These are phyloP conservation scores for Kryphioiulus occultus DNA, from an alignment of 2,888 invertebrate species.

Conservation along the genomic window DNA sequence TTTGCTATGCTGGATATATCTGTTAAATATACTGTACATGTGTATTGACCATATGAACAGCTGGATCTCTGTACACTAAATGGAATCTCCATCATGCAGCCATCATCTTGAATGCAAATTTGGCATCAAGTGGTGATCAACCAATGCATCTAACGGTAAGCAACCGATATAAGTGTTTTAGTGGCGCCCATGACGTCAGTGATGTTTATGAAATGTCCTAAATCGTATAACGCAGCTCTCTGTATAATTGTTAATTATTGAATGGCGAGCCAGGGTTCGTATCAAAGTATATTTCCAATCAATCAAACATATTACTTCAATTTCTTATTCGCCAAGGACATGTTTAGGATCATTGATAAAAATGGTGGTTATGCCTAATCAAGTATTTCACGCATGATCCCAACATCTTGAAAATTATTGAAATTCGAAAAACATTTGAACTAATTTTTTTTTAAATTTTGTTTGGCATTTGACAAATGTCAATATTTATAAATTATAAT, in stretches of 20 bases:
- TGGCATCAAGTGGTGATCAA: neutral
- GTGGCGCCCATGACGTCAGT: neutral
- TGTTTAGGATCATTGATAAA: conserved; percentile 2
- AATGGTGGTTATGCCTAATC: neutral
- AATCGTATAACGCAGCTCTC: neutral
- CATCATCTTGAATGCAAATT: neutral
- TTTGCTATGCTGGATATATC: too few species aligned
- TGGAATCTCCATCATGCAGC: too few species aligned
- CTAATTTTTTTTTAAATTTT: neutral
- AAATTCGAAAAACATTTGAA: neutral
- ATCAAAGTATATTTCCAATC: neutral
- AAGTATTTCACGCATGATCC: too few species aligned
- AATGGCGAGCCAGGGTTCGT: neutral
- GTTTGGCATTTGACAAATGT: too few species aligned
- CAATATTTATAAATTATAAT: too few species aligned
- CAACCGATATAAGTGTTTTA: neutral
- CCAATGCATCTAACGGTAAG: neutral
- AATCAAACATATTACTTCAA: neutral
- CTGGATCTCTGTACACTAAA: too few species aligned
- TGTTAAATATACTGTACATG: too few species aligned
- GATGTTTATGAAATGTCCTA: neutral
- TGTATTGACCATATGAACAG: too few species aligned
- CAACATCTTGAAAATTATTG: too few species aligned
- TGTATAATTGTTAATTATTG: neutral
- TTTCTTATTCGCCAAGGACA: neutral